Conservation (phyloP, 2,888 invertebrate genomes). For the Osmoderma eremita region DNA sequence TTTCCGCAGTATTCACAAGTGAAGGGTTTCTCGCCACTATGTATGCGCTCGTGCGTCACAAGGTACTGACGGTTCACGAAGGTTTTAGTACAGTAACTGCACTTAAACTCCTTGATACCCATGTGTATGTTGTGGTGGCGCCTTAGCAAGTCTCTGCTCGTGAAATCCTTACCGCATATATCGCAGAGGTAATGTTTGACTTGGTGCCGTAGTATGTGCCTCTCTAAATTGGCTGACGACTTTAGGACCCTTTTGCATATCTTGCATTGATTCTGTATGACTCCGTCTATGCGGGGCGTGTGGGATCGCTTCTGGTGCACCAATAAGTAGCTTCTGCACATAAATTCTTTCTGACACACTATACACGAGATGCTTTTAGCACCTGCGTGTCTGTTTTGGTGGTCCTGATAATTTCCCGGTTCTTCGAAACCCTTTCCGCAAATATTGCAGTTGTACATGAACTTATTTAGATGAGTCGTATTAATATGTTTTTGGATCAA, state of each 20-base stretch:
- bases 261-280: constrained; percentile 61
- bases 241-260: constrained; percentile 57
- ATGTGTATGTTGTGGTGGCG: constrained; percentile 55
- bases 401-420: constrained; percentile 66
- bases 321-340: constrained; percentile 61
- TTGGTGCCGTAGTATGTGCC: constrained; percentile 58
- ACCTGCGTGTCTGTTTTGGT: constrained; percentile 68
- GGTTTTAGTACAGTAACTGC: constrained; percentile 68
- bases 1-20: constrained; percentile 72
- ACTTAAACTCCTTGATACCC: constrained; percentile 53
- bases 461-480: constrained; percentile 57
- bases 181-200: constrained; percentile 54
- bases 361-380: constrained; percentile 65
- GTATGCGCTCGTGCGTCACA: constrained; percentile 70
- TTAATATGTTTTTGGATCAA: constrained; percentile 58
- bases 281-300: constrained; percentile 60
- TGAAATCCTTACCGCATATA: constrained; percentile 59
- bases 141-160: constrained; percentile 56
- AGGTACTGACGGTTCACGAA: constrained; percentile 71
- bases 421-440: constrained; percentile 70
- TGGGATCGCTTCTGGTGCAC: constrained; percentile 57
- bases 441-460: constrained; percentile 66
- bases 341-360: constrained; percentile 66
- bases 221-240: constrained; percentile 59
- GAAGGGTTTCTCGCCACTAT: constrained; percentile 72